These are phyloP conservation scores for Tenebrio molitor DNA, from an alignment of 1,140 invertebrate genomes.

Conservation along the genomic window DNA sequence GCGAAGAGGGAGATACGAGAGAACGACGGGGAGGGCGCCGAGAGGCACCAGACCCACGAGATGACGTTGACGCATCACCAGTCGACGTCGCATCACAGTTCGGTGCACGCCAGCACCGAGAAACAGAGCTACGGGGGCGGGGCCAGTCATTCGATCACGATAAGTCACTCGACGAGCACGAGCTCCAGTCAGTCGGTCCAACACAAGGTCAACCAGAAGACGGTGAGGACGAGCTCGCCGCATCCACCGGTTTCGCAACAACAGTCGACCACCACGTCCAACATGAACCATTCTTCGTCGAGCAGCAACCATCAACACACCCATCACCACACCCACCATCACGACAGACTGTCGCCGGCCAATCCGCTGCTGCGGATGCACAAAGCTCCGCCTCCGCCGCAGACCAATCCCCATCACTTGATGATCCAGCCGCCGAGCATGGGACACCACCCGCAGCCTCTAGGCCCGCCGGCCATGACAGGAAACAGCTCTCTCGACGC, in stretches of 20 bases:
- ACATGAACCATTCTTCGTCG: constrained; percentile 65
- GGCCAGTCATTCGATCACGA: constrained; percentile 72
- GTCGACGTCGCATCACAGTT: constrained; percentile 73
- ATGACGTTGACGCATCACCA: constrained; percentile 75
- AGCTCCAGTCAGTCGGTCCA: constrained; percentile 72
- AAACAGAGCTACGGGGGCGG: constrained; percentile 72
- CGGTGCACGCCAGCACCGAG: constrained; percentile 74
- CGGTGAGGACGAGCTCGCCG: constrained; percentile 69
- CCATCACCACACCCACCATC: constrained; percentile 71
- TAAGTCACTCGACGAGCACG: constrained; percentile 76
- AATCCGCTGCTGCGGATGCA: constrained; percentile 62
- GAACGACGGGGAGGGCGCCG: constrained; percentile 62
- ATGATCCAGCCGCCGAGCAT: constrained; percentile 74
- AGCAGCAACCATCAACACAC: constrained; percentile 69
- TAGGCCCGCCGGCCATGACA: constrained; percentile 66
- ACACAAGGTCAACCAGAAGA: constrained; percentile 65
- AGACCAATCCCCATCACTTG: constrained; percentile 75
- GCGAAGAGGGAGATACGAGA: constrained; percentile 72
- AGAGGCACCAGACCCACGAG: constrained; percentile 73
- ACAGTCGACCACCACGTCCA: constrained; percentile 68
- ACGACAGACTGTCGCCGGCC: constrained; percentile 69
- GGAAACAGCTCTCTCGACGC: constrained; percentile 72
- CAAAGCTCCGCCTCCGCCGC: constrained; percentile 63
- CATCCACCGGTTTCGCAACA: constrained; percentile 68
- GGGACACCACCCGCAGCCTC: constrained; percentile 66